These are phyloP conservation scores for Phylloscopus collybita DNA, from an alignment of 2,797 vertebrate species.

Conservation along the genomic window DNA sequence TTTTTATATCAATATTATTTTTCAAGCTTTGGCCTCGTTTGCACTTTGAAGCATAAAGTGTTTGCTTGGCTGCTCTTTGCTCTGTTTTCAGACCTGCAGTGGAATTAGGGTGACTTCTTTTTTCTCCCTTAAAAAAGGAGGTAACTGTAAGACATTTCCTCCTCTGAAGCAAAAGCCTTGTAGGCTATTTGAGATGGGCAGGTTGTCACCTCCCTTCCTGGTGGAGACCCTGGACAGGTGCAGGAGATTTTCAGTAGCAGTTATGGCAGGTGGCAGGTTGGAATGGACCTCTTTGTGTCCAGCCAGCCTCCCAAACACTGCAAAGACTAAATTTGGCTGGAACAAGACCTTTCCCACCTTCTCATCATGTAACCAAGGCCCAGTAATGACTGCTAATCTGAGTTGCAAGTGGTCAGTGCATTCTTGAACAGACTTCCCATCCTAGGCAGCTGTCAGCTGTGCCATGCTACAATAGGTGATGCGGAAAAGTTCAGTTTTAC, in stretches of 20 bases:
- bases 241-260: neutral
- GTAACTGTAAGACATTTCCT: neutral
- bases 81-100: neutral
- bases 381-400: neutral
- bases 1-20: neutral
- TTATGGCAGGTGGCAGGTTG: neutral
- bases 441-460: neutral
- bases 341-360: neutral
- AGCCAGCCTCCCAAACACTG: neutral
- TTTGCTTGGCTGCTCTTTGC: neutral
- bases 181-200: neutral
- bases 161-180: neutral
- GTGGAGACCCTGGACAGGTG: fast-evolving
- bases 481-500: neutral
- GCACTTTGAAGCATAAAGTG: neutral
- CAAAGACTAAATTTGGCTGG: neutral
- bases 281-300: neutral
- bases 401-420: neutral
- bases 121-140: neutral
- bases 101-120: neutral
- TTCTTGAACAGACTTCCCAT: neutral
- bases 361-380: neutral
- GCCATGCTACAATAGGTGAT: neutral
- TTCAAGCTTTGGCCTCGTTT: neutral
- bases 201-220: neutral